Evolutionary conservation across 2,113 vertebrate species (phyloP).

Genomic region (Boleophthalmus pectinirostris): DNA sequence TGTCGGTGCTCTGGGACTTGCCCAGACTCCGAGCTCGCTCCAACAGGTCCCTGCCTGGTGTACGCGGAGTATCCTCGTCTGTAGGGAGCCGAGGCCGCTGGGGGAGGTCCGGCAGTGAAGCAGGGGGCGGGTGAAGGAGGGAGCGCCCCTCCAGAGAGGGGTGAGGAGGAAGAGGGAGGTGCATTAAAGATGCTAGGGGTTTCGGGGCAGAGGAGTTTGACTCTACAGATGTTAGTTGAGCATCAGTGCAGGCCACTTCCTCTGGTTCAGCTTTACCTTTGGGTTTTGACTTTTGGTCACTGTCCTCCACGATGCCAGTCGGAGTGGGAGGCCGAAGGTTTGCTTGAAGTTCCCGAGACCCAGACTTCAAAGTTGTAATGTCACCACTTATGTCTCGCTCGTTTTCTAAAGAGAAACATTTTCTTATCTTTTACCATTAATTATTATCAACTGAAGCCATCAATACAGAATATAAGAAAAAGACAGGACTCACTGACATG

Average conservation of each 20-base stretch:
- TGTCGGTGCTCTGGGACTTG: constrained; percentile 92
- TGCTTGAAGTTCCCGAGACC: constrained; percentile 62
- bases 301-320: constrained; percentile 72
- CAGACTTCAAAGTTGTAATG: constrained; percentile 63
- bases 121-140: constrained; percentile 62
- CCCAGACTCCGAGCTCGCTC: constrained; percentile 77
- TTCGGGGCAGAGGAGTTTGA: constrained; percentile 62
- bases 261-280: constrained; percentile 77
- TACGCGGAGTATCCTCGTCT: constrained; percentile 91
- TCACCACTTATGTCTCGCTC: constrained; percentile 62
- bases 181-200: constrained; percentile 56
- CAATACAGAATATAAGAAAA: background rate
- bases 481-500: background rate
- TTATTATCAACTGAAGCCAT: background rate
- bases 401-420: constrained; percentile 59
- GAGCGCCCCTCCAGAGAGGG: constrained; percentile 66
- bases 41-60: constrained; percentile 87
- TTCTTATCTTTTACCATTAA: background rate
- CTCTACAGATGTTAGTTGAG: constrained; percentile 63
- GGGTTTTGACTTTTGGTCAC: constrained; percentile 66
- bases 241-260: constrained; percentile 74
- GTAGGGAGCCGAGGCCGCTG: constrained; percentile 75
- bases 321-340: constrained; percentile 73
- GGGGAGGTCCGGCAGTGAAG: constrained; percentile 53
- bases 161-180: constrained; percentile 77